phyloP scores from a whole-genome alignment of 2,888 invertebrate genomes.

The Diarsia brunnea region DNA sequence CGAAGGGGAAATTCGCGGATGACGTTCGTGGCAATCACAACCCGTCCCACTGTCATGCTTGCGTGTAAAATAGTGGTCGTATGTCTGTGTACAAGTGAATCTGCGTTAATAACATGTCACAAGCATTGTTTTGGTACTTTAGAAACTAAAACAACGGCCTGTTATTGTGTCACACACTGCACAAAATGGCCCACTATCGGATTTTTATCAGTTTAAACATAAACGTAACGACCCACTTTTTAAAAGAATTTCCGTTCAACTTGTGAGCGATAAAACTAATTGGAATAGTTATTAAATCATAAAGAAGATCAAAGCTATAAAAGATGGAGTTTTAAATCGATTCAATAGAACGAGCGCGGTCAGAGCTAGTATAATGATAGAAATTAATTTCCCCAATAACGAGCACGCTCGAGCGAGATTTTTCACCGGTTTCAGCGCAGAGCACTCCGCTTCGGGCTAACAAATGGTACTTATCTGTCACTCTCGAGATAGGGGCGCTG shows the following conservation, averaged over 20 bases:
- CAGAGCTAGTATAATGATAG: slow-evolving; percentile 54
- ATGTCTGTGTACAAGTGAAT: slow-evolving; percentile 50
- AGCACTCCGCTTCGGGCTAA: slow-evolving; percentile 74
- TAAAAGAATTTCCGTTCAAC: slow-evolving; percentile 21
- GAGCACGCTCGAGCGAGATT: slow-evolving; percentile 61
- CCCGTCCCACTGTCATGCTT: slow-evolving; percentile 25
- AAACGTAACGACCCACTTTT: slow-evolving; percentile 8
- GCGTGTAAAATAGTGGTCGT: slow-evolving; percentile 47
- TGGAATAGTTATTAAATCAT: slow-evolving; percentile 28
- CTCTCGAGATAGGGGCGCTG: slow-evolving; percentile 79
- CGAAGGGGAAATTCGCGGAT: slow-evolving; percentile 27
- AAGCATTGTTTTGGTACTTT: slow-evolving; percentile 40
- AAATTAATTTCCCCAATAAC: slow-evolving; percentile 66
- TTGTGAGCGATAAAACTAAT: slow-evolving; percentile 23
- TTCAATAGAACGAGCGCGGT: slow-evolving; percentile 49
- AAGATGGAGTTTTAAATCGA: slow-evolving; percentile 41
- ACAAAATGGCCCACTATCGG: slow-evolving; percentile 22
- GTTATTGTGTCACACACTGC: slow-evolving; percentile 18
- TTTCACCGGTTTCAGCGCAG: slow-evolving; percentile 71
- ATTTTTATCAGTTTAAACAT: slow-evolving; percentile 21
- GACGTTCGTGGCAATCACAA: slow-evolving; percentile 39
- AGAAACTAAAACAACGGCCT: slow-evolving; percentile 40
- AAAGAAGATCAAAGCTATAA: slow-evolving; percentile 41
- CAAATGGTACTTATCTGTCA: slow-evolving; percentile 84
- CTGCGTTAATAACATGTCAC: slow-evolving; percentile 53